These are phyloP conservation scores for Drosophila simulans DNA, from an alignment of 1,140 invertebrate genomes.

Conservation along the genomic window DNA sequence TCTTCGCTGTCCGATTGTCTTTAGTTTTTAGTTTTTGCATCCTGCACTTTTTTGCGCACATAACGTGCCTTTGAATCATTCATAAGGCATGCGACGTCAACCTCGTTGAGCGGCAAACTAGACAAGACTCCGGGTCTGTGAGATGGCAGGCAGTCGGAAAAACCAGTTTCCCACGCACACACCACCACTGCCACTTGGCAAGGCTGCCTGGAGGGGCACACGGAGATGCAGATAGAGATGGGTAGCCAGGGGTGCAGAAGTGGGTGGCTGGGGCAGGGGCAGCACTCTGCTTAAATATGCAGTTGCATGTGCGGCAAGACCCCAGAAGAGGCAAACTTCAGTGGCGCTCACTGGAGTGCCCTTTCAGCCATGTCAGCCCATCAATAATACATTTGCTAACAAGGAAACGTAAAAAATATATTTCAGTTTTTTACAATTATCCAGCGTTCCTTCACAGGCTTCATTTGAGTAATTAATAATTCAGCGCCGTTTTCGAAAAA, in stretches of 20 bases:
- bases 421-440: constrained; percentile 45
- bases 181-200: constrained; percentile 23
- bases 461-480: constrained; percentile 29
- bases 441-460: background rate
- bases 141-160: constrained; percentile 11
- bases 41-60: constrained; percentile 53
- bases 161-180: constrained; percentile 70
- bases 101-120: constrained; percentile 61
- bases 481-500: background rate
- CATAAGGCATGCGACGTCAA: constrained; percentile 78
- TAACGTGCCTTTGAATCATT: constrained; percentile 83
- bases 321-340: constrained; percentile 53
- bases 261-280: background rate
- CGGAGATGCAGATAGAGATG: background rate
- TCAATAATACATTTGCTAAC: constrained; percentile 75
- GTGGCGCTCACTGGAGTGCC: constrained; percentile 59
- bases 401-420: constrained; percentile 58
- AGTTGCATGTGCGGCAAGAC: constrained; percentile 69
- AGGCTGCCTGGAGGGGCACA: constrained; percentile 14
- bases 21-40: constrained; percentile 21
- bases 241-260: background rate
- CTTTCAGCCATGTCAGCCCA: constrained; percentile 43
- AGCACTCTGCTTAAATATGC: constrained; percentile 70
- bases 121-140: constrained; percentile 45
- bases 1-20: background rate